Base-by-base conservation (phyloP, 2,797 vertebrate genomes). In the Lophius americanus region DNA sequence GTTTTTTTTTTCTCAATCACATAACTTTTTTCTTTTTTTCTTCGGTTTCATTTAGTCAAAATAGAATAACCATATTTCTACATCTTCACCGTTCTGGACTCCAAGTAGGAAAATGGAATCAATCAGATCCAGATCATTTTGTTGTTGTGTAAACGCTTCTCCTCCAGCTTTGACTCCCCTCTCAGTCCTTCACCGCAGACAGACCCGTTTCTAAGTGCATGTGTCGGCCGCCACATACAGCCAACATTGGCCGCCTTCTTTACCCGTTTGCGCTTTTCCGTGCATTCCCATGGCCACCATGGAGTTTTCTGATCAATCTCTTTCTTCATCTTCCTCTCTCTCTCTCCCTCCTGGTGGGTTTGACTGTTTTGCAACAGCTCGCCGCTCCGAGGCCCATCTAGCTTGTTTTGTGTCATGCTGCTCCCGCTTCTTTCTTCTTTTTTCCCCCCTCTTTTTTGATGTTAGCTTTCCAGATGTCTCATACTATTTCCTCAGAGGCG, bases 401-500 rank as follows among this genome's bases (percentile, higher is more conserved):
- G 86, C 91, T 92, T 92, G 91, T 91, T 92, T 91, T 88, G 84
- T 91, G 91, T 92, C 91, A 90, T 62, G 76, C 85, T 70, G 75
- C 83, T 85, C 70, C 76, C 79, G 1, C 13, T 61, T 53, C 72
- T 79, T 77, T 88, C n/a, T 23, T 5, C 13, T 8, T 23, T 60
- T 84, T 82, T 58, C 23, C 23, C 23, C 23, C 23, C 23, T 48
- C 73, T 79, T 79, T 88, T 92, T 91, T 91, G 85, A 91, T 92
- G 85, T 90, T 82, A 81, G 89, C 87, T 91, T 92, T 93, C 89
- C 87, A 90, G 81, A 90, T 89, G 89, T 89, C 91, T 92, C 74
- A 12, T 50, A 78, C 73, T 76, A 85, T 93, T 92, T 92, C 90
- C 91, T 93, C 73, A 44, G 88, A 85, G 86, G 81, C 72, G 39